Conservation (phyloP, 2,113 vertebrate genomes). For the Gila orcuttii region DNA sequence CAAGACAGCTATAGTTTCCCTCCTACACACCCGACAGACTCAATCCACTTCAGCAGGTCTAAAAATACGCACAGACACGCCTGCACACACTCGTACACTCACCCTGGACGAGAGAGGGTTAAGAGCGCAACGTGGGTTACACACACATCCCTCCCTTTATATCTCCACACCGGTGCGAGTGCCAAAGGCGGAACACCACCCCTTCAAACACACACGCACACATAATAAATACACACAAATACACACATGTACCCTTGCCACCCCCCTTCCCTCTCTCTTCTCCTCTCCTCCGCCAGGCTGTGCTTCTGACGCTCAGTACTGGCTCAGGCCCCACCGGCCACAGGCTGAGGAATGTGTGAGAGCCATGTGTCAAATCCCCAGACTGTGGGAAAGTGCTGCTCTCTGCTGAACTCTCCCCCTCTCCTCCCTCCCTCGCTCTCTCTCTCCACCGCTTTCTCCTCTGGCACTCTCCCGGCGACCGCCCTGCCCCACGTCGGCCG, state of each 20-base stretch:
- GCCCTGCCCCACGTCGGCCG: constrained; percentile 79
- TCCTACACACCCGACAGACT: constrained; percentile 41
- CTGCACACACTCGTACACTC: constrained; percentile 21
- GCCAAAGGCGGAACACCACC: constrained; percentile 84
- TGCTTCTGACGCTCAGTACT: constrained; percentile 58
- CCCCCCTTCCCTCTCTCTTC: constrained; percentile 42
- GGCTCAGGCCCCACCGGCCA: constrained; percentile 79
- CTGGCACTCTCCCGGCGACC: constrained; percentile 85
- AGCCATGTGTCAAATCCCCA: constrained; percentile 97
- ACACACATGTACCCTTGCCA: constrained; percentile 60
- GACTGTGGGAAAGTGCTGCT: constrained; percentile 99
- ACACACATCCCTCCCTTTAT: constrained; percentile 60
- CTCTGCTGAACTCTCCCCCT: constrained; percentile 82
- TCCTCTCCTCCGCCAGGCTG: constrained; percentile 72
- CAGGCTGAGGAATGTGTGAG: constrained; percentile 94
- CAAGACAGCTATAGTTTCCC: constrained; percentile 3
- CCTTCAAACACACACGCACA: constrained; percentile 72
- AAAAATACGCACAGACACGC: constrained; percentile 29
- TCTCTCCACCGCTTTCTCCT: constrained; percentile 36
- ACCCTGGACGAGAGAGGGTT: constrained; percentile 53
- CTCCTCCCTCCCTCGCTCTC: constrained; percentile 48
- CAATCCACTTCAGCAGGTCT: constrained; percentile 8
- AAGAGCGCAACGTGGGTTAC: constrained; percentile 47
- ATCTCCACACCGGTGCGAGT: constrained; percentile 71
- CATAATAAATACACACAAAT: constrained; percentile 65